These are phyloP conservation scores for Mantis religiosa DNA, from an alignment of 2,888 invertebrate genomes.

Conservation along the genomic window DNA sequence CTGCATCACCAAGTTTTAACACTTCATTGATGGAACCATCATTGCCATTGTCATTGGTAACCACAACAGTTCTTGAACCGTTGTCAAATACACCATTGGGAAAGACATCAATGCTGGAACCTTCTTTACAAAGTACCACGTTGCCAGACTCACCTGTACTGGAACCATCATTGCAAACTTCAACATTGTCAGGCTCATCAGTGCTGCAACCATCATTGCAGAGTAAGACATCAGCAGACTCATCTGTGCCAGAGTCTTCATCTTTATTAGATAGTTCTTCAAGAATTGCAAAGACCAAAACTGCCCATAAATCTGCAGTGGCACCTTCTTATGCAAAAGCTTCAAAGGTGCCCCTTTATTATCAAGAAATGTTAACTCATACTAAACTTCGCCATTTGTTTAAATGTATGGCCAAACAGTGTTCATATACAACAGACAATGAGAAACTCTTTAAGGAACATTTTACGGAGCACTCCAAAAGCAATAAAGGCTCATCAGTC, in stretches of 20 bases:
- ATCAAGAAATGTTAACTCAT: constrained; percentile 40
- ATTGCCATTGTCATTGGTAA: not conserved
- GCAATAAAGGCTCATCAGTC: constrained; percentile 26
- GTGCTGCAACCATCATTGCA: not conserved
- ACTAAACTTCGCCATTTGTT: constrained; percentile 47
- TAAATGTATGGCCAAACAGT: constrained; percentile 54
- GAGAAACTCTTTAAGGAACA: constrained; percentile 45
- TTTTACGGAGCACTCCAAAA: not conserved
- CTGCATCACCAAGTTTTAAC: not conserved
- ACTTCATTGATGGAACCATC: not conserved
- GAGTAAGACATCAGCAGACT: not conserved
- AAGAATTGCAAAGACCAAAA: not conserved
- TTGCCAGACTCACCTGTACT: not conserved
- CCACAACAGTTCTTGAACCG: not conserved
- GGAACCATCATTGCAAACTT: not conserved
- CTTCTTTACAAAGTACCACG: no score
- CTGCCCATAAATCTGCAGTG: constrained; percentile 2
- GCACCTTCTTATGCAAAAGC: constrained; percentile 22
- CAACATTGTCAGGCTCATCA: not conserved
- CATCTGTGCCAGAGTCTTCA: not conserved
- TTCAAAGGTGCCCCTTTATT: constrained; percentile 22
- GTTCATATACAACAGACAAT: constrained; percentile 47
- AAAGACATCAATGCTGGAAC: no score
- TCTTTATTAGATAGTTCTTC: not conserved
- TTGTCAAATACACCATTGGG: not conserved